These are phyloP conservation scores for Campodea augens DNA, from an alignment of 1,140 invertebrate species.

Conservation along the genomic window DNA sequence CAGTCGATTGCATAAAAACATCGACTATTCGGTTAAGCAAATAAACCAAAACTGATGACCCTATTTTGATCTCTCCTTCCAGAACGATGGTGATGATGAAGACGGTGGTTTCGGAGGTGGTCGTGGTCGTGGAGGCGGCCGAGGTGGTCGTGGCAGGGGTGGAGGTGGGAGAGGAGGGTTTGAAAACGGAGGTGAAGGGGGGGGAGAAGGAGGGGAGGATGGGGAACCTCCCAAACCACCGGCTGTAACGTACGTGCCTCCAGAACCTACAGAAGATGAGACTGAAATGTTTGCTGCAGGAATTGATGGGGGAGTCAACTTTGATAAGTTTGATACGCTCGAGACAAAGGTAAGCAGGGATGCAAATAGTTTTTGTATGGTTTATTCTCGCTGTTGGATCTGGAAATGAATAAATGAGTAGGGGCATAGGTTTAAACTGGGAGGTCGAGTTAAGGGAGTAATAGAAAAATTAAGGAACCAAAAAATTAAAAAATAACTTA, in stretches of 20 bases:
- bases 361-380: not conserved
- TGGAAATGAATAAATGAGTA: no score
- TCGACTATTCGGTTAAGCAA: no score
- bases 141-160: constrained; percentile 11
- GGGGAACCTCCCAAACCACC: not conserved
- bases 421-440: no score
- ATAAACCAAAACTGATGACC: no score
- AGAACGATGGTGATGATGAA: constrained; percentile 11
- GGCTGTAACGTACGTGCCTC: constrained; percentile 50
- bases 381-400: not conserved
- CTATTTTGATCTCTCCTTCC: no score
- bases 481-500: not conserved
- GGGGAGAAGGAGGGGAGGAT: constrained; percentile 6
- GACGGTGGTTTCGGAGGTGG: constrained; percentile 7
- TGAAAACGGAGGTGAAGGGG: constrained; percentile 9
- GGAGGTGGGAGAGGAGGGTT: constrained; percentile 13
- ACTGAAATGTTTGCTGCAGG: constrained; percentile 45
- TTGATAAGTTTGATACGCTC: constrained; percentile 67
- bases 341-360: constrained; percentile 43
- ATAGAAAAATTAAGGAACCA: not conserved
- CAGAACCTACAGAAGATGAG: constrained; percentile 47
- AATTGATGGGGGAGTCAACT: constrained; percentile 67
- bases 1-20: no score
- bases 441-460: not conserved
- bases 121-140: constrained; percentile 10